Percentiles rank a stretch among this genome's conserved stretches.
phyloP scores from a whole-genome alignment of 2,113 vertebrate species.

The Orthonyx spaldingii region DNA sequence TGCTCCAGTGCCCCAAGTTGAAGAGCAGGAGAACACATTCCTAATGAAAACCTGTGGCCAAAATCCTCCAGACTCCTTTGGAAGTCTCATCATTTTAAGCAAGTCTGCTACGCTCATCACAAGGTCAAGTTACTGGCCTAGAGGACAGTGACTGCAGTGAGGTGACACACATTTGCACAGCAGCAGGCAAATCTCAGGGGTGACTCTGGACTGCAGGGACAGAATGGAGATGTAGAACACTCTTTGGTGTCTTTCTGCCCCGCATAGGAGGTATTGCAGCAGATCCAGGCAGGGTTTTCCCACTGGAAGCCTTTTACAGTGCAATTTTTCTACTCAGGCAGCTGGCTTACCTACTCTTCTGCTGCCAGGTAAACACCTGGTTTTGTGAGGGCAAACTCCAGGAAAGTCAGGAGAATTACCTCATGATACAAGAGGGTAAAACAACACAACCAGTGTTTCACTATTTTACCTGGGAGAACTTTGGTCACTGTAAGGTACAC shows the following conservation, averaged over 20 bases:
- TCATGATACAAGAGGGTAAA: background rate
- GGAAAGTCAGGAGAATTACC: background rate
- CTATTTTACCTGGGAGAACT: background rate
- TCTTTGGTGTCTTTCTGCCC: background rate
- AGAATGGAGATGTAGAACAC: background rate
- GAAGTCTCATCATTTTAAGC: background rate
- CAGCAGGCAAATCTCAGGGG: background rate
- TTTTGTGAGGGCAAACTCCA: background rate
- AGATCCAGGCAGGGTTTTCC: background rate
- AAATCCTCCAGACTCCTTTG: background rate
- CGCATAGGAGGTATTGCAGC: accelerated
- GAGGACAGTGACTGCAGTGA: background rate
- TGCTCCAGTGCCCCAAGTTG: background rate
- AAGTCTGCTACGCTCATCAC: background rate
- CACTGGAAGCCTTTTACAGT: background rate
- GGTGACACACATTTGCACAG: background rate
- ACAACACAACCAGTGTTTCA: background rate
- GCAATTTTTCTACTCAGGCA: background rate
- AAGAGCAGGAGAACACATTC: accelerated
- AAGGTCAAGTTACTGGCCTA: background rate
- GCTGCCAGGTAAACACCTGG: background rate
- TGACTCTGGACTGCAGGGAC: background rate
- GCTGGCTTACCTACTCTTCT: background rate
- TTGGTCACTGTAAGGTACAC: background rate
- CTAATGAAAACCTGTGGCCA: background rate